These are phyloP conservation scores for Spermophilus dauricus DNA, from an alignment of 2,113 vertebrate species.

Conservation along the genomic window DNA sequence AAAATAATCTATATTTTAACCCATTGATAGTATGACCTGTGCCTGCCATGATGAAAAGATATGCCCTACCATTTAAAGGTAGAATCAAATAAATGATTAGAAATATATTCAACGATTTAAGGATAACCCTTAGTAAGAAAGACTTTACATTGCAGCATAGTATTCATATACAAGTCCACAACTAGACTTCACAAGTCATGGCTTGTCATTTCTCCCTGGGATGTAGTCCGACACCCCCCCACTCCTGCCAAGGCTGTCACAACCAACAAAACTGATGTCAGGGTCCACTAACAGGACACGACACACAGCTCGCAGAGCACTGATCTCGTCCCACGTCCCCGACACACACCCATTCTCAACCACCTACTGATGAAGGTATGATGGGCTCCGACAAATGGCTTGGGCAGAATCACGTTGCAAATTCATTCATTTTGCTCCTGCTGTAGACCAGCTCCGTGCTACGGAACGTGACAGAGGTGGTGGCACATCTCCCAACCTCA, in stretches of 20 bases:
- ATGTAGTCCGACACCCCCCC: neutral
- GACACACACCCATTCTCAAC: neutral
- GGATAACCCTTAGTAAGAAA: neutral
- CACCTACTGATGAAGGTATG: neutral
- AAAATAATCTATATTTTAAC: constrained; percentile 53
- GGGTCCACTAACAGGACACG: neutral
- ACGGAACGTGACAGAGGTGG: neutral
- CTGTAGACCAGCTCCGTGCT: neutral
- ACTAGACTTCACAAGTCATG: neutral
- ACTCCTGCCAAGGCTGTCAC: neutral
- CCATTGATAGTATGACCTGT: neutral
- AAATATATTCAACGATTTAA: constrained; percentile 20
- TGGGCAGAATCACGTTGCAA: neutral
- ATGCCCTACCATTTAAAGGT: neutral
- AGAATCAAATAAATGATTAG: constrained; percentile 27
- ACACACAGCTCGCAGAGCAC: neutral
- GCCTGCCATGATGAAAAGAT: neutral
- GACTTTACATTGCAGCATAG: neutral
- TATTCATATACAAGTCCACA: neutral
- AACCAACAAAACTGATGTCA: neutral
- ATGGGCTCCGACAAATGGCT: neutral
- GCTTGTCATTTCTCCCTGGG: neutral
- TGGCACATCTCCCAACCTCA: neutral
- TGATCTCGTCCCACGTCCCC: neutral
- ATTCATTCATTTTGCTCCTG: neutral